A percentile compares a stretch with the other conserved stretches of the same genome.
Evolutionary conservation across 2,113 vertebrate species (phyloP).

Genomic region (Nesoenas mayeri): DNA sequence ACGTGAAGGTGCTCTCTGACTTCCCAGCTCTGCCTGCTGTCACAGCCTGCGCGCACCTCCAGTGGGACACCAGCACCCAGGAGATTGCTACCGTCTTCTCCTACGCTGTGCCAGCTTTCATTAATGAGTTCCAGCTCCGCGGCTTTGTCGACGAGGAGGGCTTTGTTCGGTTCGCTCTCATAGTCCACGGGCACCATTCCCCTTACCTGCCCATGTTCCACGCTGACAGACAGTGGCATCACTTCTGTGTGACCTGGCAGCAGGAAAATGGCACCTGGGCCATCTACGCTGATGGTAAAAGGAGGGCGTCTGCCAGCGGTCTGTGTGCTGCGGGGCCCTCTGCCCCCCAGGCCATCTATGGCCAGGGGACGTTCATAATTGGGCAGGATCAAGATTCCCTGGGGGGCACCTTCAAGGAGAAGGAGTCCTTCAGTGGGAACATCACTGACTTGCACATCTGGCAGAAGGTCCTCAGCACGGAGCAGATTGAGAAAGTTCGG

Average conservation of each 20-base stretch:
- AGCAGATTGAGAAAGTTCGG: conserved; percentile 75
- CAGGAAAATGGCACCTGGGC: conserved; percentile 73
- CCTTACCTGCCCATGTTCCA: conserved; percentile 80
- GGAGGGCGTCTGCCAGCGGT: conserved; percentile 67
- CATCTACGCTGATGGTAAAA: conserved; percentile 80
- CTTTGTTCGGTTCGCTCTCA: conserved; percentile 79
- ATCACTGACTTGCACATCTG: conserved; percentile 86
- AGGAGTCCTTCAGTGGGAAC: conserved; percentile 89
- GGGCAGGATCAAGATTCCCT: conserved; percentile 92
- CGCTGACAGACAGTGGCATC: conserved; percentile 85
- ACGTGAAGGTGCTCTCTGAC: conserved; percentile 71
- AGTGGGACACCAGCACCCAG: conserved; percentile 78
- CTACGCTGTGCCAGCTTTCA: conserved; percentile 77
- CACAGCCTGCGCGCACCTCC: conserved; percentile 83
- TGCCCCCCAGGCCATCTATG: conserved; percentile 73
- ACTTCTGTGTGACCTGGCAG: conserved; percentile 85
- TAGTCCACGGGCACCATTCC: conserved; percentile 84
- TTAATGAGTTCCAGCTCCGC: conserved; percentile 88
- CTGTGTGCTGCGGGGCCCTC: conserved; percentile 3
- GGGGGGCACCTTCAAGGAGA: conserved; percentile 83
- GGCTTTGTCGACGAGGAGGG: conserved; percentile 74
- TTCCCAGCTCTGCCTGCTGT: conserved; percentile 78
- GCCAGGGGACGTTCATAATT: conserved; percentile 82
- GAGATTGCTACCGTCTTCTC: conserved; percentile 84
- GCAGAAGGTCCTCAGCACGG: conserved; percentile 65